Percentiles rank a stretch among this genome's conserved stretches.
phyloP scores from a whole-genome alignment of 1,140 invertebrate species.

The Hypothenemus hampei region DNA sequence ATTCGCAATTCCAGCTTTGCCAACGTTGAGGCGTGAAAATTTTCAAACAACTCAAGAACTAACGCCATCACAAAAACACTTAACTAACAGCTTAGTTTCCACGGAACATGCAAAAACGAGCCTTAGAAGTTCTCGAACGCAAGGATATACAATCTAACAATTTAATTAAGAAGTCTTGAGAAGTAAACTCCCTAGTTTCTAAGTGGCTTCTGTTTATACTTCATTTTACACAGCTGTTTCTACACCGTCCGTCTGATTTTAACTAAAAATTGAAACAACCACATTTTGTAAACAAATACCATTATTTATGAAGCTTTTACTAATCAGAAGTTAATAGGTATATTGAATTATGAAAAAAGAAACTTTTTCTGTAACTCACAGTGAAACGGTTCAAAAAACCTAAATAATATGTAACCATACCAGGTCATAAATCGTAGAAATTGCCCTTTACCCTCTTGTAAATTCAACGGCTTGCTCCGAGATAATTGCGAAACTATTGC shows the following conservation, averaged over 20 bases:
- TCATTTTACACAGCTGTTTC: conserved; percentile 38
- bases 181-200: conserved; percentile 24
- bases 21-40: too few species aligned
- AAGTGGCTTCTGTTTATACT: conserved; percentile 39
- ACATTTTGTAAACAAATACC: too few species aligned
- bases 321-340: too few species aligned
- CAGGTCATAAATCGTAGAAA: conserved; percentile 23
- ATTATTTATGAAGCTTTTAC: too few species aligned
- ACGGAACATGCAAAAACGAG: conserved; percentile 13
- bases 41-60: too few species aligned
- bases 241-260: conserved; percentile 29
- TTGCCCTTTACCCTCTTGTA: conserved; percentile 27
- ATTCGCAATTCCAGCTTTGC: neutral
- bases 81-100: too few species aligned
- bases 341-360: too few species aligned
- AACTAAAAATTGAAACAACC: too few species aligned
- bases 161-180: conserved; percentile 37
- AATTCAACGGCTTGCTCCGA: conserved; percentile 31
- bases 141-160: conserved; percentile 25
- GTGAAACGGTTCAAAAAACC: too few species aligned
- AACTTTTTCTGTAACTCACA: too few species aligned
- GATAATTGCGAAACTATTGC: conserved; percentile 46
- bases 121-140: conserved; percentile 10
- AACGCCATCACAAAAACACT: too few species aligned
- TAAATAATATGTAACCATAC: conserved; percentile 8